Evolutionary conservation across 2,888 invertebrate species (phyloP).

Genomic region (Troilus luridus): DNA sequence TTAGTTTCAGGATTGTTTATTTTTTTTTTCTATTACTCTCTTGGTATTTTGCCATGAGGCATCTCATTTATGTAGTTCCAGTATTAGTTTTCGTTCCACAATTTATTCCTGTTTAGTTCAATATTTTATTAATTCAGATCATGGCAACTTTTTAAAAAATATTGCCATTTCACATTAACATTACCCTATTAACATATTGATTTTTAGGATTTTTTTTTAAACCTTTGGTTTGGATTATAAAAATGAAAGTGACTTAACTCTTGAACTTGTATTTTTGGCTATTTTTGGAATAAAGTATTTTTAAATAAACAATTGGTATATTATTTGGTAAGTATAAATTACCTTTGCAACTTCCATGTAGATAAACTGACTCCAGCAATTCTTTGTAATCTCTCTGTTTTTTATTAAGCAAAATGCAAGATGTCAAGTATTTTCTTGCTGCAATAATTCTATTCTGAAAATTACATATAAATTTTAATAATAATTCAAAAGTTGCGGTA

Average conservation of each 20-base stretch:
- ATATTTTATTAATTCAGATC: no score
- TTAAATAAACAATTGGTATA: not conserved
- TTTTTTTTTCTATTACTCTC: no score
- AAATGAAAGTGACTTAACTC: not conserved
- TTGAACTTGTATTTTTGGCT: not conserved
- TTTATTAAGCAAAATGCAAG: conserved; percentile 21
- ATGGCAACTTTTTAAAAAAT: not conserved
- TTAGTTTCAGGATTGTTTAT: no score
- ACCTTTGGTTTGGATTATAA: not conserved
- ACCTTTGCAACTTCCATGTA: conserved; percentile 41
- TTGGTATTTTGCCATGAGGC: no score
- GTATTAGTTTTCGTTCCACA: no score
- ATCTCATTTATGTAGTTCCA: no score
- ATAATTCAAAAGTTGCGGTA: not conserved
- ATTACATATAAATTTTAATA: not conserved
- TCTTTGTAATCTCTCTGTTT: conserved; percentile 46
- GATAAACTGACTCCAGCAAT: not conserved
- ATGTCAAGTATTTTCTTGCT: conserved; percentile 47
- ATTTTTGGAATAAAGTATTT: not conserved
- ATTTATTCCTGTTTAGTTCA: no score
- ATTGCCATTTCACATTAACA: not conserved
- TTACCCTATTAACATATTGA: not conserved
- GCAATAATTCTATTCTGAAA: conserved; percentile 7
- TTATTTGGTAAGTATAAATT: not conserved
- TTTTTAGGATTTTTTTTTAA: not conserved